Conservation (phyloP, 2,113 vertebrate species). For the Apodemus sylvaticus region DNA sequence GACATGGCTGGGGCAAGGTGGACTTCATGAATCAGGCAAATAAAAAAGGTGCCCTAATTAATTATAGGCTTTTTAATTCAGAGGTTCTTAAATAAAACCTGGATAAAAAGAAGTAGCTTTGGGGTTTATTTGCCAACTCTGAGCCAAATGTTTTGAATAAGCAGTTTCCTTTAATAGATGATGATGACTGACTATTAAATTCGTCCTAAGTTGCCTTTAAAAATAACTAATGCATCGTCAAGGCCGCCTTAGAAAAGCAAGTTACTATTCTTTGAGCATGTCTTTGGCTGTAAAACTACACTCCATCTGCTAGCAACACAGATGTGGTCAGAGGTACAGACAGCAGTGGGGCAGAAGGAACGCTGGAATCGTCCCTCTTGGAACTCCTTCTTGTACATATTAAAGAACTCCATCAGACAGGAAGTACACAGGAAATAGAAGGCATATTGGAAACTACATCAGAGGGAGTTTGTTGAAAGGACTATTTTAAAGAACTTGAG, state of each 20-base stretch:
- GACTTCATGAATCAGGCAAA: conserved; percentile 50
- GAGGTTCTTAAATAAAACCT: conserved; percentile 44
- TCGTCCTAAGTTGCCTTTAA: conserved; percentile 56
- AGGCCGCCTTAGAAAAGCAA: conserved; percentile 32
- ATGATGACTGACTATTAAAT: conserved; percentile 67
- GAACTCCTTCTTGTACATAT: background rate
- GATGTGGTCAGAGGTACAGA: background rate
- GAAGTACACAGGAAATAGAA: background rate
- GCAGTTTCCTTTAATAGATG: background rate
- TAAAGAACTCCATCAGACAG: conserved; percentile 12
- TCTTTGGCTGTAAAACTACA: conserved; percentile 39
- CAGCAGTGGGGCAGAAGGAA: background rate
- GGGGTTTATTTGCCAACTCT: conserved; percentile 29
- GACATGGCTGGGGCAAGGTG: conserved; percentile 28
- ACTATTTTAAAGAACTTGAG: background rate
- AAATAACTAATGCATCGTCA: conserved; percentile 57
- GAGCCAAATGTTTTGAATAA: conserved; percentile 49
- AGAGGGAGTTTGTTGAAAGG: background rate
- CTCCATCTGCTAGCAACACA: conserved; percentile 20
- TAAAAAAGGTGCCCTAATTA: conserved; percentile 54
- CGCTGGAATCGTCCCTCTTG: background rate
- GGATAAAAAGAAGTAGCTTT: background rate
- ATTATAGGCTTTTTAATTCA: conserved; percentile 65
- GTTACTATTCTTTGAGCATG: conserved; percentile 36
- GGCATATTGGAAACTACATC: background rate